Base-by-base conservation (phyloP, 2,797 vertebrate species). In the Kryptolebias ocellatus region DNA sequence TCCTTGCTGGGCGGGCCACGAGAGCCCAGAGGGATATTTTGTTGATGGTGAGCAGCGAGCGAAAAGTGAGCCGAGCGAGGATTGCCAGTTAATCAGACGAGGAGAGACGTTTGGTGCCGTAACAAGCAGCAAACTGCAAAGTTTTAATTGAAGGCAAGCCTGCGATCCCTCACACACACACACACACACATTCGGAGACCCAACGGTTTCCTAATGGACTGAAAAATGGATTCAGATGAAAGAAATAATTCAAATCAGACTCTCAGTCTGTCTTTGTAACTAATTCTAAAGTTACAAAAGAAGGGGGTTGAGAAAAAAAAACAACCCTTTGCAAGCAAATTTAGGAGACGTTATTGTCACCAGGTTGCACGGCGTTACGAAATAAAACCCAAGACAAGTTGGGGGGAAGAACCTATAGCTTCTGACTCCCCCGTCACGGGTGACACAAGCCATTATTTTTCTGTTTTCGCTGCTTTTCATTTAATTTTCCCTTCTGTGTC, bases 401-500 rank as follows among this genome's bases (percentile, higher is more conserved):
- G 20, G 20, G 20, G 53, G 58, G 76, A 79, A 82, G 81, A 37
- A 37, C 85, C 91, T 78, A 84, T 80, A 92, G 89, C 75, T 84
- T 90, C 70, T 55, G 72, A 60, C 72, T 73, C 76, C 78, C 59
- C 86, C 80, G 90, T 90, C 90, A 90, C 55, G 1, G 81, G 64
- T 87, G 84, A 90, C 90, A 90, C 69, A 55, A 72, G 78, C 79
- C 83, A 61, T 88, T 89, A 84, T 91, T 92, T 90, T 83, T 52
- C 70, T 78, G 81, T 88, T 91, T 90, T 77, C 80, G 55, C 79
- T 69, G 80, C 74, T 87, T 92, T 92, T 89, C 87, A 90, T 91
- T 93, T 88, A 88, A 90, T 91, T 92, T 93, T 93, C 87, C 85
- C 91, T 86, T 86, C 84, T 84, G 71, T 78, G 84, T 91, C 88